phyloP scores from a whole-genome alignment of 2,113 vertebrate genomes.

The Charadrius vociferus region DNA sequence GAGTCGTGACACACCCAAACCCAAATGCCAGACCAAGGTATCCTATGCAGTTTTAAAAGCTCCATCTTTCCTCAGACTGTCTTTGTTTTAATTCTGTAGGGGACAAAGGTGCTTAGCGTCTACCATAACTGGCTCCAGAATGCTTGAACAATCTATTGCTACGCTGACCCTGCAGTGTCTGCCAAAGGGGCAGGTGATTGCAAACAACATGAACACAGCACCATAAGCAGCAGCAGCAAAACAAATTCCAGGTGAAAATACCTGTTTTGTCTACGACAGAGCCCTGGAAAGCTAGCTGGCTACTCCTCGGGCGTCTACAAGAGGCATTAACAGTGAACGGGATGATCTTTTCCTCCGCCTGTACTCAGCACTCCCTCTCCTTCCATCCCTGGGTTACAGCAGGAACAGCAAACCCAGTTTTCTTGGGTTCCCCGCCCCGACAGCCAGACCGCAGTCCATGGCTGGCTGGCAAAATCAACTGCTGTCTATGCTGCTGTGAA shows the following conservation, averaged over 20 bases:
- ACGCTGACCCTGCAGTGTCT: accelerated
- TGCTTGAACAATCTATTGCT: neutral
- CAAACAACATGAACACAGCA: neutral
- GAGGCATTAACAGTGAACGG: neutral
- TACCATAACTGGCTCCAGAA: neutral
- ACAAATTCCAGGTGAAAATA: neutral
- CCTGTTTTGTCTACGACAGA: neutral
- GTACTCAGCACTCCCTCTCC: neutral
- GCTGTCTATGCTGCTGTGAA: neutral
- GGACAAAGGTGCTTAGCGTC: neutral
- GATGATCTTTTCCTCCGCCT: neutral
- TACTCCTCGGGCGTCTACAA: neutral
- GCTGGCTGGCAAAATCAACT: neutral
- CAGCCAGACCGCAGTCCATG: neutral
- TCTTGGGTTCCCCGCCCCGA: neutral
- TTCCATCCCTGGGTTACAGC: neutral
- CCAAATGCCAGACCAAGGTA: neutral
- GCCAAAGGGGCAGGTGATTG: neutral
- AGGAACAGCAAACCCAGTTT: neutral
- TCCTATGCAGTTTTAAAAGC: neutral
- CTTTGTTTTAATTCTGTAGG: neutral
- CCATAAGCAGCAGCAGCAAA: neutral
- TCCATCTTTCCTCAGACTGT: neutral
- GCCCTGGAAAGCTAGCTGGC: neutral
- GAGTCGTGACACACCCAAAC: neutral